phyloP scores from a whole-genome alignment of 2,888 invertebrate species.

The Lysandra coridon region DNA sequence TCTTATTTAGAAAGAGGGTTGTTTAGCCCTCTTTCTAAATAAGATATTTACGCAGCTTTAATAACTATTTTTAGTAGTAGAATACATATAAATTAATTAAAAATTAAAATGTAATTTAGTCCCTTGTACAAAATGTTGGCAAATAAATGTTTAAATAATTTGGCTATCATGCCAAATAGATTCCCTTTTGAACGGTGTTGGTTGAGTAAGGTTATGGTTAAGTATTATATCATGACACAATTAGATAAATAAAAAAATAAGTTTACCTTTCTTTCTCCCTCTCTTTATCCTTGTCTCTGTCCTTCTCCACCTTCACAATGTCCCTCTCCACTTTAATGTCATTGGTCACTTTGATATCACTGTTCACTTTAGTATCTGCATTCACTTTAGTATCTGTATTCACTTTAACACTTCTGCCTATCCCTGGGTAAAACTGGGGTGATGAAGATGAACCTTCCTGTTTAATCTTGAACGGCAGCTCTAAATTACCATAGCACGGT shows the following conservation, averaged over 20 bases:
- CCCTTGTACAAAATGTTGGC: too few relatives aligned
- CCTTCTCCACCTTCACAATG: constrained; percentile 57
- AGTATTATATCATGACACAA: neutral
- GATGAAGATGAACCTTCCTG: constrained; percentile 55
- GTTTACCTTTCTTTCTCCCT: constrained; percentile 48
- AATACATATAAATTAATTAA: too few relatives aligned
- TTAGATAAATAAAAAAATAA: neutral
- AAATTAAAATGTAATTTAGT: too few relatives aligned
- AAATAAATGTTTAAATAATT: too few relatives aligned
- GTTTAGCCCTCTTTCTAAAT: too few relatives aligned
- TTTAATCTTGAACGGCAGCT: constrained; percentile 69
- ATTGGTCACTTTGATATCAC: constrained; percentile 51
- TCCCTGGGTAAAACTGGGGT: constrained; percentile 57
- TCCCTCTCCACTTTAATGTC: constrained; percentile 52
- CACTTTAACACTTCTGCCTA: constrained; percentile 53
- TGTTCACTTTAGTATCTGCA: constrained; percentile 44
- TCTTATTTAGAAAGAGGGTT: too few relatives aligned
- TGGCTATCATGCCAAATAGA: neutral
- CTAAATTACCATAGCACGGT: constrained; percentile 74
- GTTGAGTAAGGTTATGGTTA: too few relatives aligned
- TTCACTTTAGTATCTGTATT: constrained; percentile 47
- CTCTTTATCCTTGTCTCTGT: constrained; percentile 48
- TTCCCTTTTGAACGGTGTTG: neutral
- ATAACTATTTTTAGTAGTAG: too few relatives aligned
- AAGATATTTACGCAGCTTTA: too few relatives aligned